Evolutionary conservation across 2,888 invertebrate species (phyloP), one percentile per base, ranked within the genome.

Genomic region (Serrognathus titanus): DNA sequence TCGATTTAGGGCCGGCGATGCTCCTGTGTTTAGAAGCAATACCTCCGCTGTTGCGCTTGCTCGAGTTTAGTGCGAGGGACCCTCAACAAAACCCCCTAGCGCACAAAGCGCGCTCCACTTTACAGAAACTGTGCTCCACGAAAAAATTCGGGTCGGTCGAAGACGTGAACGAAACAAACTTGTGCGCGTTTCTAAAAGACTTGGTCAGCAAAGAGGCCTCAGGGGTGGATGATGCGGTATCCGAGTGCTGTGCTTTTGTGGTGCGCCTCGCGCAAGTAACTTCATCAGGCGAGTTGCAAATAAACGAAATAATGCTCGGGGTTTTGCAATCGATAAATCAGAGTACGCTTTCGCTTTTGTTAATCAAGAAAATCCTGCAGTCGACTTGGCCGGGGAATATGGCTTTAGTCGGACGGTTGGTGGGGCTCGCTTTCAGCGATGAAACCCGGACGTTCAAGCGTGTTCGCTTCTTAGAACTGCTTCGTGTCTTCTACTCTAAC

Each of bases 41-140:
- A 66, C 78, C 86, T 6, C 85, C 88, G 0, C 75, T 90, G 1
- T 84, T 86, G 46, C 82, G 85, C 63, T 82, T 86, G 65, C 73
- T 90, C 1, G 89, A 89, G 71, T 86, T 85, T 70, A 85, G 87
- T 61, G 83, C 88, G 45, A 83, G 84, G 67, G 88, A 89, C 62
- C 82, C 80, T 55, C 84, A 88, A 69, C 86, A 87, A 62, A 82
- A 81, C 69, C 88, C 88, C 24, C 71, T 91, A 24, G 83, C 85
- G 66, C 81, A 80, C 55, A 82, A 87, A 69, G 77, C 89, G 1
- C 80, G 85, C 58, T 78, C 81, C 63, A 83, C 84, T 39, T 78
- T 89, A 20, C 87, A 84, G 65, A 83, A 79, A 70, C 72, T 89
- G 11, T 77, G 85, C 1, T 77, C 77, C 61, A 72, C 86, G 0